phyloP scores from a whole-genome alignment of 2,797 vertebrate species.

The Clarias platycephalus region DNA sequence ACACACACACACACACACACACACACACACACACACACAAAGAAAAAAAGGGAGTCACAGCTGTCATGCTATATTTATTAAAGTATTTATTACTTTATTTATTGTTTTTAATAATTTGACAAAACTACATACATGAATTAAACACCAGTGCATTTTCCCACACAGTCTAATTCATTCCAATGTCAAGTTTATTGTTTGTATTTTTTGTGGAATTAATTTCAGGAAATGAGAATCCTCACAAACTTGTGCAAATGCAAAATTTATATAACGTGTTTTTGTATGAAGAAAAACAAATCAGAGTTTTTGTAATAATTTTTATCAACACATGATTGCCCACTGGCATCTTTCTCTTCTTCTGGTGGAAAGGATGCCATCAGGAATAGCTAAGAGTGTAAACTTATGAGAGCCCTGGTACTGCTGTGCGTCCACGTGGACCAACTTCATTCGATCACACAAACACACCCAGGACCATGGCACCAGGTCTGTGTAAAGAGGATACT shows the following conservation, averaged over 20 bases:
- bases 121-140: constrained; percentile 63
- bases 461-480: constrained; percentile 46
- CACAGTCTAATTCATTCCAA: constrained; percentile 51
- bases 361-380: constrained; percentile 18
- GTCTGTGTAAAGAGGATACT: constrained; percentile 41
- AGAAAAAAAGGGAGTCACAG: constrained; percentile 47
- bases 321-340: constrained; percentile 83
- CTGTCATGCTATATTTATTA: constrained; percentile 75
- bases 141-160: constrained; percentile 50
- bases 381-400: constrained; percentile 28
- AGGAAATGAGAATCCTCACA: constrained; percentile 82
- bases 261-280: constrained; percentile 99
- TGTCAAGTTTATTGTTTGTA: constrained; percentile 79
- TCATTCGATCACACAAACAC: constrained; percentile 37
- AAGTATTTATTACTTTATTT: constrained; percentile 76
- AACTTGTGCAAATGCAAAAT: constrained; percentile 98
- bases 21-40: background rate
- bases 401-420: constrained; percentile 25
- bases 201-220: constrained; percentile 67
- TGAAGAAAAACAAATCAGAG: constrained; percentile 72
- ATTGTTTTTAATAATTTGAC: constrained; percentile 70
- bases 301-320: constrained; percentile 99
- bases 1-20: background rate
- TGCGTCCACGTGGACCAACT: constrained; percentile 37
- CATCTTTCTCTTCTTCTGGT: constrained; percentile 58